Conservation (phyloP, 2,797 vertebrate genomes). For the Taenioides sp. region DNA sequence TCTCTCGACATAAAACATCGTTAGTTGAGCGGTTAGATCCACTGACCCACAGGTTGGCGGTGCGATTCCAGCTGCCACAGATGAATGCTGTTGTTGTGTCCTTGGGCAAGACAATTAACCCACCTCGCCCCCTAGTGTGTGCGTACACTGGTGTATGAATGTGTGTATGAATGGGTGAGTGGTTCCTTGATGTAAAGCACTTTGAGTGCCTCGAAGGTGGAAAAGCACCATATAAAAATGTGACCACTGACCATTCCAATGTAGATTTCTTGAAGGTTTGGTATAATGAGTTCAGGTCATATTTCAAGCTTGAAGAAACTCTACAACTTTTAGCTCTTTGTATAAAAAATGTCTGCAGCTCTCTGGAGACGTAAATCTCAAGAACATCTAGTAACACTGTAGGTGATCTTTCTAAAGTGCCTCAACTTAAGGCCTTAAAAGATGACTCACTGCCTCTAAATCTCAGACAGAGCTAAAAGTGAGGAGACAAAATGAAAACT, state of each 20-base stretch:
- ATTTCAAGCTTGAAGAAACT: neutral
- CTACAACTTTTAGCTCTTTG: constrained; percentile 14
- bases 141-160: too few relatives aligned
- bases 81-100: too few relatives aligned
- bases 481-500: constrained; percentile 36
- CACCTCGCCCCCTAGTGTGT: too few relatives aligned
- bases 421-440: constrained; percentile 29
- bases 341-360: constrained; percentile 18
- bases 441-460: constrained; percentile 16
- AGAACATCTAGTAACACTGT: constrained; percentile 40
- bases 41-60: too few relatives aligned
- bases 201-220: too few relatives aligned
- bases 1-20: too few relatives aligned
- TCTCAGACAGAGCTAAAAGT: constrained; percentile 34
- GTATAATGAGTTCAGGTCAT: neutral
- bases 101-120: too few relatives aligned
- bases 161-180: too few relatives aligned
- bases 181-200: too few relatives aligned
- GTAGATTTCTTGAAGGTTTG: neutral
- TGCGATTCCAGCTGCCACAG: too few relatives aligned
- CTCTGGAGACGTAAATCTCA: constrained; percentile 48
- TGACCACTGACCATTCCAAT: neutral
- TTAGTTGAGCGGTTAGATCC: too few relatives aligned
- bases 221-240: too few relatives aligned
- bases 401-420: constrained; percentile 53